Evolutionary conservation across 2,113 vertebrate genomes (phyloP).

Genomic region (Hymenochirus boettgeri): DNA sequence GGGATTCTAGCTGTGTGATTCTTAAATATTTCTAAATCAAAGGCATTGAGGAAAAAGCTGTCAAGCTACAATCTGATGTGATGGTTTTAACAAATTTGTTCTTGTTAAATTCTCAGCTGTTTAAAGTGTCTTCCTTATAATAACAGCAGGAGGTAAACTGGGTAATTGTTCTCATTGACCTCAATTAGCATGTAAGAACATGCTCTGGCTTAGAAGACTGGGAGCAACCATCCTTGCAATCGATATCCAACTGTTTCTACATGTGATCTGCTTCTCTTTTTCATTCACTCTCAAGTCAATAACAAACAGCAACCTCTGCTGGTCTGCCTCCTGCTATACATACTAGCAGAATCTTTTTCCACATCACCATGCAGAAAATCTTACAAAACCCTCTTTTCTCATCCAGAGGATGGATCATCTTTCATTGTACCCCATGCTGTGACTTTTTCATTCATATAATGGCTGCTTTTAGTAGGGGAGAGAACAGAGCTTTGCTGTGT

Average conservation of each 20-base stretch:
- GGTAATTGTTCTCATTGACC: constrained; percentile 23
- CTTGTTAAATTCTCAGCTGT: constrained; percentile 24
- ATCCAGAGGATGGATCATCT: too few relatives aligned
- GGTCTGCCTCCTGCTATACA: not conserved
- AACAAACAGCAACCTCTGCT: constrained; percentile 39
- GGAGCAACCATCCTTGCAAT: constrained; percentile 33
- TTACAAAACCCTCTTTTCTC: too few relatives aligned
- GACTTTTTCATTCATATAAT: too few relatives aligned
- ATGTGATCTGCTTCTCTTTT: constrained; percentile 8
- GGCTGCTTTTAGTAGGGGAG: too few relatives aligned
- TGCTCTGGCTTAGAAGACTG: constrained; percentile 22
- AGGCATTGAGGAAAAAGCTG: not conserved
- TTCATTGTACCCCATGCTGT: too few relatives aligned
- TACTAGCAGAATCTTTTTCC: too few relatives aligned
- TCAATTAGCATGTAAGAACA: constrained; percentile 28
- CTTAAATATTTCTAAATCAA: not conserved
- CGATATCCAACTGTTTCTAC: constrained; percentile 33
- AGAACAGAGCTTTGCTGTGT: too few relatives aligned
- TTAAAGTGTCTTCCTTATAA: constrained; percentile 31
- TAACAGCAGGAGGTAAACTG: constrained; percentile 35
- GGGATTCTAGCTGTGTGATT: not conserved
- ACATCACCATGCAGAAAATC: too few relatives aligned
- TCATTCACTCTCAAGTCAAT: constrained; percentile 22
- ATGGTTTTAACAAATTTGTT: constrained; percentile 38
- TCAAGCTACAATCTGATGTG: constrained; percentile 4